phyloP scores from a whole-genome alignment of 1,140 invertebrate genomes.

The Diplogasteroides magnus region DNA sequence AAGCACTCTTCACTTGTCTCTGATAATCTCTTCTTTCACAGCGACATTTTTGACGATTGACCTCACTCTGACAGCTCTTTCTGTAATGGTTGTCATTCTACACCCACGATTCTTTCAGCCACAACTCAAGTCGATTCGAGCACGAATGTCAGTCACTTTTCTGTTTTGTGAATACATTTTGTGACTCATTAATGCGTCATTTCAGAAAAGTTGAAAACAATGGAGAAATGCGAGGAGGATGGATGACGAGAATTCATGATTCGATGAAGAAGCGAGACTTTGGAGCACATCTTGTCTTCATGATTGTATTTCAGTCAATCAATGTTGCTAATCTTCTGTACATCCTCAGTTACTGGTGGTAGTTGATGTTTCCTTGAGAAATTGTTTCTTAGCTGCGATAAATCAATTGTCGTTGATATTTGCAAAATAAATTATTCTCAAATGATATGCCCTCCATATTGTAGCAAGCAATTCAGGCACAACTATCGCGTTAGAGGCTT shows the following conservation, averaged over 20 bases:
- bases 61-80: neutral
- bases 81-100: neutral
- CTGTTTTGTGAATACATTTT: too few relatives aligned
- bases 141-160: neutral
- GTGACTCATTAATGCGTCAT: too few relatives aligned
- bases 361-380: too few relatives aligned
- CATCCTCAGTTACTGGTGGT: neutral
- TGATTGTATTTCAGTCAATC: neutral
- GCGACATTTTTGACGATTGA: neutral
- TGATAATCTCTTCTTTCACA: neutral
- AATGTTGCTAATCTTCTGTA: neutral
- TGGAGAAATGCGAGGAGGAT: neutral
- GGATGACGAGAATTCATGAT: too few relatives aligned
- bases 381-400: too few relatives aligned
- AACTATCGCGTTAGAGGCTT: too few relatives aligned
- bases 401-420: too few relatives aligned
- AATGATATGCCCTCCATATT: too few relatives aligned
- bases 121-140: neutral
- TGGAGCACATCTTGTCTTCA: neutral
- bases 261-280: neutral
- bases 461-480: too few relatives aligned
- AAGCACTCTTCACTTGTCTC: too few relatives aligned
- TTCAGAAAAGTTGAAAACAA: neutral
- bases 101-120: neutral
- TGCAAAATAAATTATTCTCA: too few relatives aligned